Conservation (phyloP, 2,888 invertebrate genomes). For the Cataglyphis altisquamis region DNA sequence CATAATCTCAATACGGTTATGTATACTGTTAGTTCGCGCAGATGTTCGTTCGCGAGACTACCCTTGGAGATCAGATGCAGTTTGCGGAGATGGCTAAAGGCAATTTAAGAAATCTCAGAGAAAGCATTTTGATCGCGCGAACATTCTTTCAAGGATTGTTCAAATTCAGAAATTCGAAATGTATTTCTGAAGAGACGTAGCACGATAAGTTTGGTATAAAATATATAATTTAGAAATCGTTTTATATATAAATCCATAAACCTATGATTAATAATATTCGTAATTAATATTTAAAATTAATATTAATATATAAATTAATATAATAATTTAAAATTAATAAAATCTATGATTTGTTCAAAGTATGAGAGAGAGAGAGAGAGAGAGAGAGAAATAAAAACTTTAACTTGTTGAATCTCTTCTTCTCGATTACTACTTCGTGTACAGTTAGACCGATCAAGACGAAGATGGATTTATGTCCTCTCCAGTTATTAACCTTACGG, state of each 20-base stretch:
- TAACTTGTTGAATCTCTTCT: constrained; percentile 61
- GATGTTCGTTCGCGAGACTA: constrained; percentile 47
- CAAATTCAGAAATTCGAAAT: background rate
- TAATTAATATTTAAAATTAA: background rate
- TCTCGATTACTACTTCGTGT: constrained; percentile 60
- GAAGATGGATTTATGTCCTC: constrained; percentile 57
- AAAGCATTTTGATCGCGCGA: background rate
- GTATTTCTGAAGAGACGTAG: background rate
- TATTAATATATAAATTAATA: no score
- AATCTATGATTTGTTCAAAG: background rate
- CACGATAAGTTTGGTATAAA: background rate
- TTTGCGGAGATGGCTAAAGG: constrained; percentile 3
- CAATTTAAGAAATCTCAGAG: background rate
- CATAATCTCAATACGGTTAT: constrained; percentile 71
- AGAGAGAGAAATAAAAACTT: constrained; percentile 17
- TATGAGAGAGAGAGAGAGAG: background rate
- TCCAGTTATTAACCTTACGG: constrained; percentile 73
- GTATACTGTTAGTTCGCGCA: constrained; percentile 66
- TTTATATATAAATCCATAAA: background rate
- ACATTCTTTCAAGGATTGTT: background rate
- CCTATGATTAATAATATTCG: background rate
- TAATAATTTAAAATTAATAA: background rate
- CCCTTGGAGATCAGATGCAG: constrained; percentile 17
- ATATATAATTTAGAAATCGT: background rate
- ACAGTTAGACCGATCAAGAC: constrained; percentile 61